Percentiles rank a stretch among this genome's conserved stretches.
Evolutionary conservation across 2,797 vertebrate species (phyloP).

Genomic region (Lagorchestes hirsutus): DNA sequence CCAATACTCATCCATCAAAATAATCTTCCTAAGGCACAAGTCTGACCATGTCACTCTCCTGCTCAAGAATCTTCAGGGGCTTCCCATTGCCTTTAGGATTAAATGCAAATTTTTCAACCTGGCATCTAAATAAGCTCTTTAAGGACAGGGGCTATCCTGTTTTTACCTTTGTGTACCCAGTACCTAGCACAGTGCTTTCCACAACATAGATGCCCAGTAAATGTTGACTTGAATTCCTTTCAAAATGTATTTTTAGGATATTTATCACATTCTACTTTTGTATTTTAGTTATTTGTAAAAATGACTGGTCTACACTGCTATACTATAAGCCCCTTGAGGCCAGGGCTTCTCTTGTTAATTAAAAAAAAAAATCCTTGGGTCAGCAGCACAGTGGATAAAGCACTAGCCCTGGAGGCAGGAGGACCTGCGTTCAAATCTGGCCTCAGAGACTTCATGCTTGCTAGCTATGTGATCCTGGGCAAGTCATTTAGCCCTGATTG

Average conservation of each 20-base stretch:
- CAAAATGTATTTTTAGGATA: neutral
- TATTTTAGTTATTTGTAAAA: neutral
- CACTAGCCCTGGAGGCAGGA: no score
- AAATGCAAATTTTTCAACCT: neutral
- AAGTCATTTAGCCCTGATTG: no score
- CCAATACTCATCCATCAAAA: neutral
- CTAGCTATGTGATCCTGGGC: no score
- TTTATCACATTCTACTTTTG: neutral
- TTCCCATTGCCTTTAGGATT: neutral
- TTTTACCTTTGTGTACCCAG: neutral
- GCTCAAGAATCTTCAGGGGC: neutral
- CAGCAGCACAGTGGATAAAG: no score
- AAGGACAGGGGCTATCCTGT: neutral
- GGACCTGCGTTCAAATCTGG: no score
- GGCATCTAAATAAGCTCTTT: neutral
- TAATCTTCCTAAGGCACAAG: neutral
- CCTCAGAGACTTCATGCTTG: no score
- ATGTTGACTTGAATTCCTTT: neutral
- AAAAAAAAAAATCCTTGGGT: no score
- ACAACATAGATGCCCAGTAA: neutral
- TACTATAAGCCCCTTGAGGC: neutral
- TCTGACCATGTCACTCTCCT: neutral
- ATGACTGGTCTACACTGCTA: neutral
- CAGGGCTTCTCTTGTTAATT: neutral
- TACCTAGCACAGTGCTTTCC: neutral